Evolutionary conservation across 1,140 invertebrate genomes (phyloP), one percentile per base, ranked within the genome.

Genomic region (Cyclargus thomasi): DNA sequence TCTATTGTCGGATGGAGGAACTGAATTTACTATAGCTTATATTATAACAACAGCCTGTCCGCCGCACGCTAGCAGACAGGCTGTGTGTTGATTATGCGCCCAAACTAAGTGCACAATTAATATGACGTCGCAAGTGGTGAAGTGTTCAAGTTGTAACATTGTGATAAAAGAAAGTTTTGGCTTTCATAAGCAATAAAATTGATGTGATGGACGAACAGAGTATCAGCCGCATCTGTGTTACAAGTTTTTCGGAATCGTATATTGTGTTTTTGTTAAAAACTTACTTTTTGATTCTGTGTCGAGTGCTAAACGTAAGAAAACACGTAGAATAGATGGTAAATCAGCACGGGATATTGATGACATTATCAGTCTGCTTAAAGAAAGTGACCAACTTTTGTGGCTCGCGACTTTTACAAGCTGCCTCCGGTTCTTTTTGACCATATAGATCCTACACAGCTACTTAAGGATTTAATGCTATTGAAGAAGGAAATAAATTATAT

Each of bases 171-270:
- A 57, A n/a, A 65, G 20, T 64, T 18, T 14, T 64, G n/a, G n/a
- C 63, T 20, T 64, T 64, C 35, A 64, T 68, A 53, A 23, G 21
- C 16, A 68, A 68, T 21, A 63, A 68, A 63, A 29, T 53, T 5
- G 63, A 64, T 64, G 63, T 64, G 36, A 64, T 64, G 36, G 63
- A 64, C 23, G 20, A 64, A 47, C 16, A 64, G 18, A 64, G 63
- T 18, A 63, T 67, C 18, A 53, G 55, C n/a, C 29, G 35, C 6
- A 47, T 65, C 20, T 65, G 64, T 53, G 16, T n/a, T 6, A 65
- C 35, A 16, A 35, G 35, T 21, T 65, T 65, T 23, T 39, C 29
- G 21, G 47, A 53, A 18, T 17, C 8, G 1, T 39, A 65, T 20
- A 53, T 65, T 8, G 18, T 18, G 47, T 2, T 2, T 10, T 2